phyloP scores from a whole-genome alignment of 2,888 invertebrate species.

The Acrobasis repandana region DNA sequence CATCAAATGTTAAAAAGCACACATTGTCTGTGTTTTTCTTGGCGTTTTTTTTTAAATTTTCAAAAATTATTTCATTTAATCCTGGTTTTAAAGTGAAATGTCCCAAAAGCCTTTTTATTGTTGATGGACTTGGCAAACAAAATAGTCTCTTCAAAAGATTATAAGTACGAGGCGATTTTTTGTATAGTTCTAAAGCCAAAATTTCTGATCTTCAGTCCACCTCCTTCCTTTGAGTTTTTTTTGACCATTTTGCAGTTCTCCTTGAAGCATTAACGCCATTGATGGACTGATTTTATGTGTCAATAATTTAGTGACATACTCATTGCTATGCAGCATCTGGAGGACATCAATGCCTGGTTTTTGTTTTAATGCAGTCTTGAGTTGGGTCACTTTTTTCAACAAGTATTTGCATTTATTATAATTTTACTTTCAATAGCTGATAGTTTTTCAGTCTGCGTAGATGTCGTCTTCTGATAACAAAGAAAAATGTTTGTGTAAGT shows the following conservation, averaged over 20 bases:
- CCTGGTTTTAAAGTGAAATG: not conserved
- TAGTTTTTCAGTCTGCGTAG: no score
- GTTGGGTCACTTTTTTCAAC: no score
- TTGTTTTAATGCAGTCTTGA: no score
- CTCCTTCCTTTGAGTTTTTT: not conserved
- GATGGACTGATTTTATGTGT: not conserved
- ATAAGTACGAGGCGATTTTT: not conserved
- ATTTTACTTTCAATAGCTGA: no score
- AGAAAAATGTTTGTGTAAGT: no score
- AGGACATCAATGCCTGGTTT: no score
- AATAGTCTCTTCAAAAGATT: not conserved
- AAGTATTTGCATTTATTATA: no score
- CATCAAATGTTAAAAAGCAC: not conserved
- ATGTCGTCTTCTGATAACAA: no score
- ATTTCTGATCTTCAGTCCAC: not conserved
- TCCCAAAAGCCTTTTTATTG: not conserved
- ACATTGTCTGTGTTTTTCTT: not conserved
- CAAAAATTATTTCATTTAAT: not conserved
- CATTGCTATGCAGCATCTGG: no score
- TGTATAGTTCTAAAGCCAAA: not conserved
- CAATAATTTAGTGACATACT: not conserved
- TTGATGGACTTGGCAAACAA: not conserved
- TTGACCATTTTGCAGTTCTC: not conserved
- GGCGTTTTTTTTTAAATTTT: not conserved
- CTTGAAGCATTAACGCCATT: conserved; percentile 1